These are phyloP conservation scores for Morinoia aosen DNA, from an alignment of 2,888 invertebrate species.

Conservation along the genomic window DNA sequence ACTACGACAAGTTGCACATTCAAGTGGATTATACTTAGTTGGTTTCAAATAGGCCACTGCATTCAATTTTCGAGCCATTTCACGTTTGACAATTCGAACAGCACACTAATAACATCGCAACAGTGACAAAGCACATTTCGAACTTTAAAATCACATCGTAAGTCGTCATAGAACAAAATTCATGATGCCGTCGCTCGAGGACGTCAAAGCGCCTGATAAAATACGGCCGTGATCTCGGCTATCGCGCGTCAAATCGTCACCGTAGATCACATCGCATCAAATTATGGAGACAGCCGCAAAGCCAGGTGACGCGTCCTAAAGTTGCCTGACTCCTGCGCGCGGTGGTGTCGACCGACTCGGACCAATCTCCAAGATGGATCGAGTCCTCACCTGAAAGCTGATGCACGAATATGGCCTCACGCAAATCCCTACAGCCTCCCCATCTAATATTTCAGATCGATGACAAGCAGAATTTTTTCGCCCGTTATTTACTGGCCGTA, in stretches of 20 bases:
- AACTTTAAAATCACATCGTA: background rate
- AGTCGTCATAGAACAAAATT: background rate
- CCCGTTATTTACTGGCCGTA: slow-evolving; percentile 12
- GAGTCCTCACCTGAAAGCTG: slow-evolving; percentile 3
- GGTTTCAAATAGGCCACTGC: too few relatives aligned
- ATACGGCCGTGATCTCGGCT: background rate
- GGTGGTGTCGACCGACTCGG: background rate
- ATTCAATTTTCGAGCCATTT: background rate
- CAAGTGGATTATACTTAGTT: background rate
- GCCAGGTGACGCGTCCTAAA: background rate
- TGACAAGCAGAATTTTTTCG: slow-evolving; percentile 4
- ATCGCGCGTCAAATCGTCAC: background rate
- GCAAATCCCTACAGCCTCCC: background rate
- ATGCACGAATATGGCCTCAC: slow-evolving; percentile 3
- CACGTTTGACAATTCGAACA: background rate
- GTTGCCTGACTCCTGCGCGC: background rate
- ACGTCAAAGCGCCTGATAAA: background rate
- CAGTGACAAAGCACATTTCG: background rate
- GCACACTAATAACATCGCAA: background rate
- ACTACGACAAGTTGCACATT: background rate
- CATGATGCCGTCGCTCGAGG: background rate
- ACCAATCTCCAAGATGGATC: slow-evolving; percentile 9
- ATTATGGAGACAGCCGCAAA: background rate
- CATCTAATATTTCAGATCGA: slow-evolving; percentile 3
- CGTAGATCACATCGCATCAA: background rate